Evolutionary conservation across 2,797 vertebrate species (phyloP), one percentile per base, ranked within the genome.

Genomic region (Acipenser oxyrinchus): DNA sequence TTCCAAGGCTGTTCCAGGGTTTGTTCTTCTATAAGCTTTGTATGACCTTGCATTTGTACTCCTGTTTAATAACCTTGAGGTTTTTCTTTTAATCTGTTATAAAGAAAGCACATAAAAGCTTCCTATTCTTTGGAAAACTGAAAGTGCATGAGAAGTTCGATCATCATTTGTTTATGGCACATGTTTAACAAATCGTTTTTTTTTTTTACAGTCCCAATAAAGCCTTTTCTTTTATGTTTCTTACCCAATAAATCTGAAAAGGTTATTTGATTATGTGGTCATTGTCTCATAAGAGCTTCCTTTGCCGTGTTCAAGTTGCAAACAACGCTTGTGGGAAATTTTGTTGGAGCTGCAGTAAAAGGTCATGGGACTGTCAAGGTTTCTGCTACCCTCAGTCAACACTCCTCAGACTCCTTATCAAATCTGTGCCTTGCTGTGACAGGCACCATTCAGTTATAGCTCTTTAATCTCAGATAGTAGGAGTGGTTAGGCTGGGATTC

Each of bases 21-120:
- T 73, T 77, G 70, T 73, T 76, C 72, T 70, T 78, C 76, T 77
- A 74, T 78, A 73, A 67, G 71, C 70, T 71, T 71, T 72, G 77
- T 74, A 77, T 87, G 86, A 82, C 88, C 84, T 88, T 90, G 88
- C 75, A 82, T 74, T 72, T 77, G 71, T 79, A 71, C 71, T 72
- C 82, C 82, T 87, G 78, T 78, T 83, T 84, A 73, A 72, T 65
- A 84, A 82, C 87, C 89, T 90, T 91, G 86, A 83, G 70, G 74
- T 61, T 48, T 69, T 80, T 70, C 74, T 76, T 83, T 88, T 86
- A 81, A 83, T 81, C 75, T 82, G 79, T 82, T 83, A 79, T 76
- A 81, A 85, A 75, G 76, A 68, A 73, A 63, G 66, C 59, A 79
- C 68, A 83, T 81, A 86, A 81, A 82, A 15, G 18, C 59, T 81